Evolutionary conservation across 2,797 vertebrate genomes (phyloP).

Genomic region (Karalla daura): DNA sequence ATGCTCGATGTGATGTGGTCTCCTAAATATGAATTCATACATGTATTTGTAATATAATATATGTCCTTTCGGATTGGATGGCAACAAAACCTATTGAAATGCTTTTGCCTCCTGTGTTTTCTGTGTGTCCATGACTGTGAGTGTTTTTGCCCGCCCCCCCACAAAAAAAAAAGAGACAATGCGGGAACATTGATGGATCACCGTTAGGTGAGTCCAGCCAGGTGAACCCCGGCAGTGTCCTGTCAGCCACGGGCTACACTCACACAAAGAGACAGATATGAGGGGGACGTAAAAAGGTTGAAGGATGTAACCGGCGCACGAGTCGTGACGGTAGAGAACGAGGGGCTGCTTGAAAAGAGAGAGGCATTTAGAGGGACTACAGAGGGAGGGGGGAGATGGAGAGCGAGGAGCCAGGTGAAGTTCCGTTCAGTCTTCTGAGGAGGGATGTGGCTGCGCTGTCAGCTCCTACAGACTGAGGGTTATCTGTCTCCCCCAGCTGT

Average conservation of each 20-base stretch:
- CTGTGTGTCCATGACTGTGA: slow-evolving; percentile 21
- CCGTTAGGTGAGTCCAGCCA: slow-evolving; percentile 23
- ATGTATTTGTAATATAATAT: neutral
- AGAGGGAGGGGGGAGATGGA: slow-evolving; percentile 43
- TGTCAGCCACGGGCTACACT: slow-evolving; percentile 41
- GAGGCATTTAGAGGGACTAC: slow-evolving; percentile 47
- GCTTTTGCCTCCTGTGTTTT: slow-evolving; percentile 3
- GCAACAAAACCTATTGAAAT: neutral
- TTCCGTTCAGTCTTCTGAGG: slow-evolving; percentile 65
- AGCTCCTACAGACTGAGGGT: slow-evolving; percentile 69
- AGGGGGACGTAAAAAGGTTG: slow-evolving; percentile 51
- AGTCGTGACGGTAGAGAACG: slow-evolving; percentile 52
- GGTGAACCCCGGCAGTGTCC: slow-evolving; percentile 27
- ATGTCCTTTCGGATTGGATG: neutral
- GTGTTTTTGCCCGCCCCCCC: too few species aligned
- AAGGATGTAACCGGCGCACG: slow-evolving; percentile 39
- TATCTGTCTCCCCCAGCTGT: slow-evolving; percentile 78
- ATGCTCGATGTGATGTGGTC: too few species aligned
- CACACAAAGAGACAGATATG: slow-evolving; percentile 46
- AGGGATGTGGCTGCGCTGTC: slow-evolving; percentile 65
- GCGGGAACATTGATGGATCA: slow-evolving; percentile 48
- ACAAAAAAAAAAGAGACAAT: slow-evolving; percentile 6
- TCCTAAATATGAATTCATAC: too few species aligned
- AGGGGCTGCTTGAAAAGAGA: slow-evolving; percentile 60
- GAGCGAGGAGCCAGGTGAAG: slow-evolving; percentile 62